phyloP scores from a whole-genome alignment of 2,797 vertebrate genomes.

The Pempheris klunzingeri region DNA sequence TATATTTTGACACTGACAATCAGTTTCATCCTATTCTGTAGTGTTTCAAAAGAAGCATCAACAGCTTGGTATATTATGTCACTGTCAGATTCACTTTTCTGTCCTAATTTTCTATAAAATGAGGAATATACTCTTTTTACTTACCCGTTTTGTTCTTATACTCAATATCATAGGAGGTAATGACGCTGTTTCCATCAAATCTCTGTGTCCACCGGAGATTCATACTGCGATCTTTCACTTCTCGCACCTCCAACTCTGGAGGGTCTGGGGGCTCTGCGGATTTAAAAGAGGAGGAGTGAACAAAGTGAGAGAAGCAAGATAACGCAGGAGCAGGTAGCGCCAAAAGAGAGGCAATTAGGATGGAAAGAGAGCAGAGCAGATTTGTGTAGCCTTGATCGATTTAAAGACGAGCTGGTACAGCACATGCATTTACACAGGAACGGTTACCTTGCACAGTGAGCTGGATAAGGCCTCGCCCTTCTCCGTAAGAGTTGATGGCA shows the following conservation, averaged over 20 bases:
- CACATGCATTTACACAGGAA: conserved; percentile 29
- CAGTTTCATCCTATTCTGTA: background rate
- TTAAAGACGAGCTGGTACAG: conserved; percentile 8
- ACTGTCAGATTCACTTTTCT: background rate
- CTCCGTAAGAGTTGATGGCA: conserved; percentile 97
- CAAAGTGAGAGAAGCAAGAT: background rate
- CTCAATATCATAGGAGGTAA: conserved; percentile 97
- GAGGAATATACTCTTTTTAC: conserved; percentile 13
- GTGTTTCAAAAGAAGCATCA: background rate
- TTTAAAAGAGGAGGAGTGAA: conserved; percentile 7
- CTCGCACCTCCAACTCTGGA: conserved; percentile 95
- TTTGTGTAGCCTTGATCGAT: conserved; percentile 11
- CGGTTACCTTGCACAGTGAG: conserved; percentile 96
- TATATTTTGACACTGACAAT: background rate
- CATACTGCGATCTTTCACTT: conserved; percentile 98
- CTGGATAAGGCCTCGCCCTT: conserved; percentile 97
- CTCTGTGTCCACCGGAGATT: conserved; percentile 97
- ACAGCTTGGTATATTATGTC: background rate
- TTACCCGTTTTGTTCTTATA: conserved; percentile 98
- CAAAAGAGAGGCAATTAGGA: conserved; percentile 4
- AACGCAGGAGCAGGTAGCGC: background rate
- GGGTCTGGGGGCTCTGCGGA: conserved; percentile 95
- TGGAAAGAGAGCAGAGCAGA: background rate
- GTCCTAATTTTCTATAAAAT: background rate
- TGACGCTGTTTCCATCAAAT: conserved; percentile 98